Evolutionary conservation across 2,888 invertebrate species (phyloP).

Genomic region (Bellardia pandia): DNA sequence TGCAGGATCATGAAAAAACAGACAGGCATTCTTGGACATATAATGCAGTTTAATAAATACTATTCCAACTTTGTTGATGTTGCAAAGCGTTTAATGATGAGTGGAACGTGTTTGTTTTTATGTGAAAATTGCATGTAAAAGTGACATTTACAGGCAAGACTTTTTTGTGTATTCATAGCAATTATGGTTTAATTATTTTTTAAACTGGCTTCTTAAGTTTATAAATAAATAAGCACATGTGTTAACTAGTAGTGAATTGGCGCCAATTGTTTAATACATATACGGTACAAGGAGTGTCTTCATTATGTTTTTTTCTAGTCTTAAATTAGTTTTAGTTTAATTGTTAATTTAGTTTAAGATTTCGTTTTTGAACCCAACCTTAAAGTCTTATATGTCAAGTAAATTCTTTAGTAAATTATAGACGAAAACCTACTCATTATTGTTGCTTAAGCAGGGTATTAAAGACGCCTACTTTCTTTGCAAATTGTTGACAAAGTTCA

Average conservation of each 20-base stretch:
- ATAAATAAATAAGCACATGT: neutral
- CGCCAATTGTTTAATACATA: conserved; percentile 36
- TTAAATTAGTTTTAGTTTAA: neutral
- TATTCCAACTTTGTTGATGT: neutral
- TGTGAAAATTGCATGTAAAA: conserved; percentile 65
- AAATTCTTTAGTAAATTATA: conserved; percentile 18
- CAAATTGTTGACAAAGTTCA: conserved; percentile 24
- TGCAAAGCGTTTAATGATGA: too few species aligned
- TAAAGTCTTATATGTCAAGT: neutral
- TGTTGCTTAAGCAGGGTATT: neutral
- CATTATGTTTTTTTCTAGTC: neutral
- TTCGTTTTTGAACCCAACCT: conserved; percentile 8
- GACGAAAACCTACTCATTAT: conserved; percentile 47
- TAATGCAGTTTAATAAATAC: conserved; percentile 22
- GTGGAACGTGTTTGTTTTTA: neutral
- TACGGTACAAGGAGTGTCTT: conserved; percentile 36
- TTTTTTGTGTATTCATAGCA: conserved; percentile 12
- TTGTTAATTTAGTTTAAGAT: neutral
- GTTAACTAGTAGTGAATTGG: conserved; percentile 60
- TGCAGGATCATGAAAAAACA: conserved; percentile 7
- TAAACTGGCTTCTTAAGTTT: conserved; percentile 8
- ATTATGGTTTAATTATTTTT: conserved; percentile 52
- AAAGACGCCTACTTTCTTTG: conserved; percentile 57
- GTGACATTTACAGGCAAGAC: conserved; percentile 39
- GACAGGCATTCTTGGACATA: conserved; percentile 45